Percentiles rank a stretch among this genome's conserved stretches.
Evolutionary conservation across 2,113 vertebrate genomes (phyloP).

Genomic region (Scophthalmus maximus): DNA sequence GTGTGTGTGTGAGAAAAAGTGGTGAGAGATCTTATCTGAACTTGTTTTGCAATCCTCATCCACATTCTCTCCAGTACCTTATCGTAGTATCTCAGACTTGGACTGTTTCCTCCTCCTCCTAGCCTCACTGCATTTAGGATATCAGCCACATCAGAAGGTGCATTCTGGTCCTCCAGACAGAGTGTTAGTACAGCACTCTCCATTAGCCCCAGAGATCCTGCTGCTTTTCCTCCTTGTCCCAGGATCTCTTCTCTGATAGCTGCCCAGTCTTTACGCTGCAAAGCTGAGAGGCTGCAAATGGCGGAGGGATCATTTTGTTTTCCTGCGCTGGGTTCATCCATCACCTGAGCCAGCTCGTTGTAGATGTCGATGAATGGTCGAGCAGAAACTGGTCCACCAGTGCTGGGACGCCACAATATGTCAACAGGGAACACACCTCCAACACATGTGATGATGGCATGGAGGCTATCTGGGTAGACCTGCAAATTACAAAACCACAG

Average conservation of each 20-base stretch:
- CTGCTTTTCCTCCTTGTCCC: constrained; percentile 61
- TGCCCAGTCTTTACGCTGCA: constrained; percentile 80
- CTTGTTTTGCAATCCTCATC: too few relatives aligned
- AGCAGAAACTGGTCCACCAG: constrained; percentile 56
- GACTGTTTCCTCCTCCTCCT: constrained; percentile 62
- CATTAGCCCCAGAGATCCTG: constrained; percentile 77
- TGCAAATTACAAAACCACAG: constrained; percentile 34
- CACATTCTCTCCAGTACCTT: constrained; percentile 75
- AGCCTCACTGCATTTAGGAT: constrained; percentile 79
- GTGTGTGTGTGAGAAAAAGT: too few relatives aligned
- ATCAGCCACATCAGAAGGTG: constrained; percentile 75
- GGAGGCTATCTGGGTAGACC: constrained; percentile 83
- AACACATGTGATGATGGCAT: constrained; percentile 77
- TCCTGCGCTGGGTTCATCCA: constrained; percentile 56
- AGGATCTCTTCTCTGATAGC: constrained; percentile 74
- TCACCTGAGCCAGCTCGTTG: constrained; percentile 71
- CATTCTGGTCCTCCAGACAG: constrained; percentile 75
- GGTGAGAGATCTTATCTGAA: too few relatives aligned
- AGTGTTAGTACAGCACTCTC: constrained; percentile 82
- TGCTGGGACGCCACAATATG: constrained; percentile 67
- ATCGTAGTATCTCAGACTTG: constrained; percentile 82
- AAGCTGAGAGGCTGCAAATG: constrained; percentile 77
- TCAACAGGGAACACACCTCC: constrained; percentile 80
- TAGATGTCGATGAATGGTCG: constrained; percentile 79
- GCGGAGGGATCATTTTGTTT: constrained; percentile 57